Evolutionary conservation across 2,797 vertebrate species (phyloP).

Genomic region (Chloroceryle amazona): DNA sequence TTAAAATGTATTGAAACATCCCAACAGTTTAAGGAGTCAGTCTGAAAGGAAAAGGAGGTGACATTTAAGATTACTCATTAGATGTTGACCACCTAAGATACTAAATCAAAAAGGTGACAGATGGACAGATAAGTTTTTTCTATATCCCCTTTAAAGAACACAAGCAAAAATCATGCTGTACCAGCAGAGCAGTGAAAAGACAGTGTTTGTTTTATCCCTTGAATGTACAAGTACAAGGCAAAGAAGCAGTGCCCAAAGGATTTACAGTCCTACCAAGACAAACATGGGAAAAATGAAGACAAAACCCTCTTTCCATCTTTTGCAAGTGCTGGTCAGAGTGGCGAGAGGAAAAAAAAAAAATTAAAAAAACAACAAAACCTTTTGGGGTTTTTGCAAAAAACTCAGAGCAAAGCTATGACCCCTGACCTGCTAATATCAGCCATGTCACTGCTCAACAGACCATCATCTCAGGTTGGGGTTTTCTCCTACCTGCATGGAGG

Average conservation of each 20-base stretch:
- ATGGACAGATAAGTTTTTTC: not conserved
- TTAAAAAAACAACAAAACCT: not conserved
- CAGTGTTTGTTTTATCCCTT: not conserved
- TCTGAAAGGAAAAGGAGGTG: not conserved
- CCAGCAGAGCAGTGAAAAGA: not conserved
- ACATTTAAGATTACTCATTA: not conserved
- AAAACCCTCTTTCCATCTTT: not conserved
- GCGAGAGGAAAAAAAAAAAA: not conserved
- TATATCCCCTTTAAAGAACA: not conserved
- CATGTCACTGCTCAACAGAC: not conserved
- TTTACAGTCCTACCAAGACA: not conserved
- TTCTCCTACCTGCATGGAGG: not conserved
- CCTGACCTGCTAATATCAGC: not conserved
- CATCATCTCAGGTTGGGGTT: fast-evolving
- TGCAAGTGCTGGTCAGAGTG: not conserved
- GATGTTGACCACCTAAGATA: not conserved
- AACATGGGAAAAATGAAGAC: not conserved
- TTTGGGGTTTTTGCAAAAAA: not conserved
- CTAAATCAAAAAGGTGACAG: not conserved
- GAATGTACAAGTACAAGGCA: not conserved
- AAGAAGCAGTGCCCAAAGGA: not conserved
- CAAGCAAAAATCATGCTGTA: not conserved
- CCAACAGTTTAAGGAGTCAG: not conserved
- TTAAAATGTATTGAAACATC: not conserved
- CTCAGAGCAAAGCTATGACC: not conserved